Percentiles rank a stretch among this genome's conserved stretches.
These are phyloP conservation scores for Protodeltote pygarga DNA, from an alignment of 2,888 invertebrate genomes.

Conservation along the genomic window DNA sequence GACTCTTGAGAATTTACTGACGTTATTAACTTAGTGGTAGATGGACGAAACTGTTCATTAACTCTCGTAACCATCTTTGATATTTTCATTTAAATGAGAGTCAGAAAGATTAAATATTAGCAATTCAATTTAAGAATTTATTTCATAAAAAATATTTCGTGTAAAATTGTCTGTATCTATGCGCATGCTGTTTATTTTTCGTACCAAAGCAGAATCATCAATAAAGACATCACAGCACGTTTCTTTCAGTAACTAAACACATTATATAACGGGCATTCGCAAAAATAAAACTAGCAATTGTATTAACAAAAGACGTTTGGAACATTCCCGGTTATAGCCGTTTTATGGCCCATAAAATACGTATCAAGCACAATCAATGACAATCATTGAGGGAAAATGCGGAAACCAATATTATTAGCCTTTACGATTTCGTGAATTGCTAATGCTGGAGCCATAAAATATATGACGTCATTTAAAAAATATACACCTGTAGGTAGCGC, in stretches of 20 bases:
- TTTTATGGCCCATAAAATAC: conserved; percentile 60
- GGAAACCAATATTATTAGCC: conserved; percentile 47
- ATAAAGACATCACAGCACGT: conserved; percentile 37
- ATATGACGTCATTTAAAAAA: too few relatives aligned
- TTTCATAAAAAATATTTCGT: not conserved
- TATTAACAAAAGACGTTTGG: conserved; percentile 52
- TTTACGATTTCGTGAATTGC: conserved; percentile 45
- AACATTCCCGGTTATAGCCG: conserved; percentile 55
- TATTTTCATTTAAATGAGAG: not conserved
- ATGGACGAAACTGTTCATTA: conserved; percentile 1
- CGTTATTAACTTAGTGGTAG: conserved; percentile 19
- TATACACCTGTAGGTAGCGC: too few relatives aligned
- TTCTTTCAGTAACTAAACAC: conserved; percentile 38
- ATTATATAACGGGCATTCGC: conserved; percentile 44
- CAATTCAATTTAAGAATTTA: not conserved
- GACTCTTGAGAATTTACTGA: conserved; percentile 6
- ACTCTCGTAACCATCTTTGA: conserved; percentile 9
- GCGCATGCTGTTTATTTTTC: conserved; percentile 27
- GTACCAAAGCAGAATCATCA: conserved; percentile 21
- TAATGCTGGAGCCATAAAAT: conserved; percentile 31
- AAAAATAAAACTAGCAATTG: conserved; percentile 56
- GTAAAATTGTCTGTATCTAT: conserved; percentile 9
- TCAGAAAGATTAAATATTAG: not conserved
- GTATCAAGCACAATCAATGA: conserved; percentile 63
- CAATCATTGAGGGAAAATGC: conserved; percentile 58